phyloP scores from a whole-genome alignment of 2,888 invertebrate species.

The Eupithecia tripunctaria region DNA sequence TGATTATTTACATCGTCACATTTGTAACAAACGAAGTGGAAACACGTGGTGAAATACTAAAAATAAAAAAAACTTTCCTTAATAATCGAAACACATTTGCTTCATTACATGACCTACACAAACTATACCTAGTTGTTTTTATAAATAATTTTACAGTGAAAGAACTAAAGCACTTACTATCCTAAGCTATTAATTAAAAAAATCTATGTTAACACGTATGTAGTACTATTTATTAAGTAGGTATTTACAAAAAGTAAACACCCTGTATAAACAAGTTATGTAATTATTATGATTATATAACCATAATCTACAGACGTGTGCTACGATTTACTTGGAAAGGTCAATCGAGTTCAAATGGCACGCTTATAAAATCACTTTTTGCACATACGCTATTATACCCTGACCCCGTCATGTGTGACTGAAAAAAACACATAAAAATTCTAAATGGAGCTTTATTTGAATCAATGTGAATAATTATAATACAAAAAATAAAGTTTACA shows the following conservation, averaged over 20 bases:
- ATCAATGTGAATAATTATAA: slow-evolving; percentile 6
- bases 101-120: no score
- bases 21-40: no score
- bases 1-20: no score
- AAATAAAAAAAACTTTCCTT: no score
- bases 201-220: no score
- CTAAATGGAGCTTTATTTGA: slow-evolving; percentile 13
- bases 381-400: slow-evolving; percentile 10
- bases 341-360: slow-evolving; percentile 40
- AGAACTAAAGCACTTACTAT: no score
- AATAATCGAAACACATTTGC: no score
- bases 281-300: slow-evolving; percentile 10
- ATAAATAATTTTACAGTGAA: no score
- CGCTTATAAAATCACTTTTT: slow-evolving; percentile 52
- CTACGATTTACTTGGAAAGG: slow-evolving; percentile 30
- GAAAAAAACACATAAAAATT: not conserved
- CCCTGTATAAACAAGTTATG: slow-evolving; percentile 9
- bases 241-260: not conserved
- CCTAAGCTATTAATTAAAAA: no score
- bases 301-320: slow-evolving; percentile 30
- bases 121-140: no score
- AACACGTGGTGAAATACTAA: no score
- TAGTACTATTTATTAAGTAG: not conserved
- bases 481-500: not conserved
- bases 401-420: slow-evolving; percentile 11